Evolutionary conservation across 2,888 invertebrate species (phyloP).

Genomic region (Periphyllus acericola): DNA sequence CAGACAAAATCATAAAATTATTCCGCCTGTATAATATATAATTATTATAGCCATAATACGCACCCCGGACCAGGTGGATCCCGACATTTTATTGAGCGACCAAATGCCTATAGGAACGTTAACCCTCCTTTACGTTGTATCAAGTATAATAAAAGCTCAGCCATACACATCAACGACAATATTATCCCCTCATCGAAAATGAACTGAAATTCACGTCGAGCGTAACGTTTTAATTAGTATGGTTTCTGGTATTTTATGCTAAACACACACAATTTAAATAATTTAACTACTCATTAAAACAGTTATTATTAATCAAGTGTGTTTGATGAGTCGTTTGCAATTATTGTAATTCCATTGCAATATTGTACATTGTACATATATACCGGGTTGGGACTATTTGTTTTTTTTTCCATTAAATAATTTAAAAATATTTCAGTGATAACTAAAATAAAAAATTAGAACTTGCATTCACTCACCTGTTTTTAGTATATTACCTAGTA

Average conservation of each 20-base stretch:
- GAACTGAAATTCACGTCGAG: conserved; percentile 12
- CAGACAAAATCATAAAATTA: neutral
- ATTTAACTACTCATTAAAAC: conserved; percentile 16
- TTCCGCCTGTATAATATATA: neutral
- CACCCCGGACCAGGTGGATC: neutral
- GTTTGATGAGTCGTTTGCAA: neutral
- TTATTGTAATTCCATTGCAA: neutral
- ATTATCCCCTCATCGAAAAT: conserved; percentile 1
- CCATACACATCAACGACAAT: conserved; percentile 14
- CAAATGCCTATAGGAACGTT: neutral
- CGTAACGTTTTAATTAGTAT: conserved; percentile 50
- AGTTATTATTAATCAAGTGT: conserved; percentile 16
- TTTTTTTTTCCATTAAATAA: too few relatives aligned
- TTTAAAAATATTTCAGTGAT: neutral
- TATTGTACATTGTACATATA: neutral
- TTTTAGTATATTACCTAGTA: neutral
- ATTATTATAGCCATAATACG: too few relatives aligned
- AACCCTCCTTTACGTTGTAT: neutral
- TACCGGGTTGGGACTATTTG: too few relatives aligned
- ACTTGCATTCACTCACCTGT: neutral
- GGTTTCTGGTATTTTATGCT: conserved; percentile 27
- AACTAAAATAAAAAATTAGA: neutral
- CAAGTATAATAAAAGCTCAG: conserved; percentile 14
- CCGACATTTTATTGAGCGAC: neutral
- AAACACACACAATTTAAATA: conserved; percentile 17